Base-by-base conservation (phyloP, 2,113 vertebrate genomes). In the Microcebus griseorufus region DNA sequence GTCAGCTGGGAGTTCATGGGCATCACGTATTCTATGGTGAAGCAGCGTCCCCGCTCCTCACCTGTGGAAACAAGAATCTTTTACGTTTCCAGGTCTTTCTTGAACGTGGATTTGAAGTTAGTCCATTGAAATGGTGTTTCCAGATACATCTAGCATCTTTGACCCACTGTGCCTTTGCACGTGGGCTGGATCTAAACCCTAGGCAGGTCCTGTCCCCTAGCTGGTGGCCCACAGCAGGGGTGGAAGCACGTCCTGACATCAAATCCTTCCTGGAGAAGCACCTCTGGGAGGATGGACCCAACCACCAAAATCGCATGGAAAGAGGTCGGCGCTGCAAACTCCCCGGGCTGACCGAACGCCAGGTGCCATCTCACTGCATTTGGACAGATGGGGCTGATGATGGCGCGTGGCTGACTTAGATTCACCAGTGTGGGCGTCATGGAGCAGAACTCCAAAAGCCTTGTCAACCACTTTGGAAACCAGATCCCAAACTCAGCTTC, bases 11-110 rank as follows among this genome's bases (percentile, higher is more conserved):
- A 98, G 27, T 99, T 99, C 97, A 99, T 99, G 45, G 99, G 99
- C 99, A 99, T 99, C 98, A 99, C 98, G 1, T 99, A 99, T 53
- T 99, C 99, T 2, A 99, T 99, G 76, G 99, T 99, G 98, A 99
- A 99, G 97, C 99, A 99, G 55, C 99, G 99, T 3, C 99, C 99
- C 18, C 98, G 99, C 97, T 99, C 99, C 29, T 99, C 99, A n/a
- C 99, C 99, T 99, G 97, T 0, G 32, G 98, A 97, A 78, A 98
- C 18, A 96, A 39, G 81, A 72, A n/a, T 39, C 2, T 3, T 16
- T 32, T 22, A 22, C 6, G 13, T 39, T 7, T 88, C 69, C 6
- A 17, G 39, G 27, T 45, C 17, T 34, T 90, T 53, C 92, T 6
- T 62, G 48, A 88, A 83, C 0, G 20, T 6, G 45, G 42, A 69